Percentiles rank a stretch among this genome's conserved stretches.
Conservation (phyloP, 2,797 vertebrate genomes). For the Enteromius afrohamiltoni region DNA sequence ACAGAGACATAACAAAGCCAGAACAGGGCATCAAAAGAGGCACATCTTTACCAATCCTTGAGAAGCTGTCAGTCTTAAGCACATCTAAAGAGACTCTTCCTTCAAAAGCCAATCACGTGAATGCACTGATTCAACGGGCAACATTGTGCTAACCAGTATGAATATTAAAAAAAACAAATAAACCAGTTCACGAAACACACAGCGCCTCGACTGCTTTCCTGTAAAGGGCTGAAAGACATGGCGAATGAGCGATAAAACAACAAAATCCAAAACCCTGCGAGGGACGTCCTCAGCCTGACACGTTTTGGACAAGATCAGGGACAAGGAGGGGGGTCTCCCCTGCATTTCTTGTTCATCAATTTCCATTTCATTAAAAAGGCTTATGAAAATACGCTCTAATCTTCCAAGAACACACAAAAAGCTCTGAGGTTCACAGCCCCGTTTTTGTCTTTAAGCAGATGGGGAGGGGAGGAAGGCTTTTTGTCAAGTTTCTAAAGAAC, state of each 20-base stretch:
- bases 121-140: slow-evolving; percentile 56
- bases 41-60: slow-evolving; percentile 62
- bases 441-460: slow-evolving; percentile 23
- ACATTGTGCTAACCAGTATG: slow-evolving; percentile 58
- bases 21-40: slow-evolving; percentile 56
- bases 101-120: slow-evolving; percentile 57
- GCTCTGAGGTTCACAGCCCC: slow-evolving; percentile 29
- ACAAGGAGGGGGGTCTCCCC: background rate
- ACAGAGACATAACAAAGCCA: background rate
- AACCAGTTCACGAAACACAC: slow-evolving; percentile 49
- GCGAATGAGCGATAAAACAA: slow-evolving; percentile 47
- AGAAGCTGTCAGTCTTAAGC: slow-evolving; percentile 58
- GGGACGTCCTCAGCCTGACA: slow-evolving; percentile 35
- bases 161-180: slow-evolving; percentile 28
- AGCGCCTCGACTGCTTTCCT: slow-evolving; percentile 35
- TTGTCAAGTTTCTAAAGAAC: slow-evolving; percentile 43
- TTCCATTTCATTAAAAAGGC: slow-evolving; percentile 57
- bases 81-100: slow-evolving; percentile 54
- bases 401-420: slow-evolving; percentile 39
- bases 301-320: slow-evolving; percentile 37
- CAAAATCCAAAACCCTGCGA: slow-evolving; percentile 39
- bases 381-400: slow-evolving; percentile 55
- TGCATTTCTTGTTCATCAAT: slow-evolving; percentile 53
- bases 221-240: slow-evolving; percentile 41
- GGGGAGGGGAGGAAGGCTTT: slow-evolving; percentile 30